Conservation (phyloP, 2,888 invertebrate species). For the Alentia gelatinosa region DNA sequence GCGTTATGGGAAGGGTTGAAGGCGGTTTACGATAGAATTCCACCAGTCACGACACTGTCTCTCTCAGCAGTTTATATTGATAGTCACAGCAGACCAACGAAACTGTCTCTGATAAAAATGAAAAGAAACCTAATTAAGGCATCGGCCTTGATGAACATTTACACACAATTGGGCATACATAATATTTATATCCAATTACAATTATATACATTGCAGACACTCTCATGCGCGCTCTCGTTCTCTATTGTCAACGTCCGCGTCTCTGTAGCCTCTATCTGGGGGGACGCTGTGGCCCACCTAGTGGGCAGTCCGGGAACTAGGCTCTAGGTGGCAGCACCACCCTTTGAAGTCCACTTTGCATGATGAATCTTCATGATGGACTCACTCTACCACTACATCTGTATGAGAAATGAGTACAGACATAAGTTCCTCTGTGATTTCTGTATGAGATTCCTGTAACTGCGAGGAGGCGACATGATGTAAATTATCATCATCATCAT, state of each 20-base stretch:
- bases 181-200: neutral
- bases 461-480: neutral
- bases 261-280: too few species aligned
- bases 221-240: too few species aligned
- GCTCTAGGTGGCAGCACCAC: neutral
- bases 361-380: constrained; percentile 1
- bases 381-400: neutral
- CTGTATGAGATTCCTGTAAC: neutral
- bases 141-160: neutral
- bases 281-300: neutral
- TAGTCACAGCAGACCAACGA: neutral
- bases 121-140: neutral
- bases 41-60: neutral
- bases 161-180: neutral
- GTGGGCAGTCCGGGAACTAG: neutral
- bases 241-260: too few species aligned
- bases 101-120: neutral
- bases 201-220: neutral
- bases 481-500: neutral
- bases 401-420: neutral
- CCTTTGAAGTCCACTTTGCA: neutral
- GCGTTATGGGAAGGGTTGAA: too few species aligned
- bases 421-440: neutral
- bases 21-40: too few species aligned
- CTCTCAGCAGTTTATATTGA: neutral